Evolutionary conservation across 1,140 invertebrate genomes (phyloP), one percentile per base, ranked within the genome.

Genomic region (honey bee (Apis mellifera)): DNA sequence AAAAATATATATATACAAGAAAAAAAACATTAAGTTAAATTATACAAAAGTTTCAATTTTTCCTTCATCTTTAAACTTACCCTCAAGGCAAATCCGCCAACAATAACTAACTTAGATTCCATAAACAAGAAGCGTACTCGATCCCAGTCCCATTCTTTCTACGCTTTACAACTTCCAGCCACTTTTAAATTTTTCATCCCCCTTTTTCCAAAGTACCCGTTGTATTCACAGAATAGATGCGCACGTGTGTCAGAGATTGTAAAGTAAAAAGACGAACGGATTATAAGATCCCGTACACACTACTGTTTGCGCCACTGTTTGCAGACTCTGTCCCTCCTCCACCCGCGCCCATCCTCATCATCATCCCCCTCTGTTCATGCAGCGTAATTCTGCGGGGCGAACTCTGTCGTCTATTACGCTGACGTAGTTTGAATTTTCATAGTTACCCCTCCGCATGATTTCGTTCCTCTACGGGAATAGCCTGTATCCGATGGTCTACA

Each of bases 351-450:
- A 48, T 52, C 48, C 52, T 26, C 50, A n/a, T 52, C 48, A 23
- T 26, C 50, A n/a, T 26, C 50, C 23, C 69, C 12, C 42, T 26
- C 48, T 21, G 23, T n/a, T 54, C 74, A 13, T 62, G 48, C 19
- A 48, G 23, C 12, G 68, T 57, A 79, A 79, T 72, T 57, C 77
- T 55, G 66, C 32, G 42, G 65, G 66, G 57, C 66, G 54, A 72
- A 64, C 77, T 78, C 77, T 57, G 57, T 52, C 75, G 50, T 77
- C 75, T 66, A 77, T 78, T 78, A 78, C 65, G 77, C 77, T 72
- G 77, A 79, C 68, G 77, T 72, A 72, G 68, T 72, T 72, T 72
- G 77, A 79, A 79, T 79, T 79, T 79, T 79, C 77, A 71, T 79
- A 79, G 77, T 72, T 72, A 60, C 68, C 66, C 68, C 54, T 79